Base-by-base conservation (phyloP, 2,888 invertebrate species). In the Dichetophora obliterata region DNA sequence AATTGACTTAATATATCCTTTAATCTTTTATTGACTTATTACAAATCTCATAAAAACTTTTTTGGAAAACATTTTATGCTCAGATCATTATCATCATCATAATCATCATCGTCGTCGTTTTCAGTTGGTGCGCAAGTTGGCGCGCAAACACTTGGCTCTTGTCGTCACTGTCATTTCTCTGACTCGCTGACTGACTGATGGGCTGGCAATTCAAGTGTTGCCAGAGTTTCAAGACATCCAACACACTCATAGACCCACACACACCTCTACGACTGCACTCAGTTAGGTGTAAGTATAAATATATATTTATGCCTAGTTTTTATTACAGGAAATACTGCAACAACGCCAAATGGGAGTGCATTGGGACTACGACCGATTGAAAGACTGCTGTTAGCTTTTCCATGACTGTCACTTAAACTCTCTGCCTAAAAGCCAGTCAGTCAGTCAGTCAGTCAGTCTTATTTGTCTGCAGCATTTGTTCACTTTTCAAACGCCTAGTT, bases 271-370 rank as follows among this genome's bases (percentile, higher is more conserved):
- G 6, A 24, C 22, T n/a, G 16, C 2, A 34, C n/a, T 9, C 63
- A 14, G 31, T 5, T 27, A 31, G 31, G 16, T 14, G 11, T 22
- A 43, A 6, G 8, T 24, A 34, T 34, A 63, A 31, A n/a, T 34
- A n/a, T 34, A 34, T 63, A 63, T 63, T 63, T 63, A 63, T 63
- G n/a, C 66, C 43, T 43, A 37, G 43, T 37, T 43, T 19, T 66
- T 34, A 19, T 70, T 27, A 70, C 70, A 70, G 70, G 71, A 59
- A 71, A 43, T 71, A 43, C 43, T 71, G 71, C 71, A 34, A 37
- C 16, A 31, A 19, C 34, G 34, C 9, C 24, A 27, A 68, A 11
- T 52, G 22, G 14, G 59, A 59, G 71, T 71, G 54, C 71, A 71
- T 22, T 54, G 37, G 71, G 43, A 71, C 71, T 59, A 37, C 24